Evolutionary conservation across 2,113 vertebrate genomes (phyloP).

Genomic region (Corynorhinus townsendii): DNA sequence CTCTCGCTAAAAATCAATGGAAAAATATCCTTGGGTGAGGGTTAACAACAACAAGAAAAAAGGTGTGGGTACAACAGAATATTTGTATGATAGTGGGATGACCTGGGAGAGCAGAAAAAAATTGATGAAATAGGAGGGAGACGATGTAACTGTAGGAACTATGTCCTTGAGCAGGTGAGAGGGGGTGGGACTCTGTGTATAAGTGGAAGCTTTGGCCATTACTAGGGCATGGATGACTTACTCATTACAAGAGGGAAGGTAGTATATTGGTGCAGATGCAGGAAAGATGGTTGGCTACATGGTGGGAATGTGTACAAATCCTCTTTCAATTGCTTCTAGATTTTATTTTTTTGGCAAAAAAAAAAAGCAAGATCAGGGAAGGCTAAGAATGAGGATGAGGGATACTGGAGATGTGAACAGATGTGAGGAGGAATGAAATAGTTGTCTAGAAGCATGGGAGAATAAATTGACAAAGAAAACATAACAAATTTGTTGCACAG

Average conservation of each 20-base stretch:
- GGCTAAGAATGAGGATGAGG: background rate
- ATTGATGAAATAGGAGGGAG: background rate
- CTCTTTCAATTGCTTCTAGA: background rate
- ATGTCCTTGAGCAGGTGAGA: background rate
- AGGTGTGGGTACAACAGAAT: background rate
- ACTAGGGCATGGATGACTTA: background rate
- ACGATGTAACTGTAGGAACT: background rate
- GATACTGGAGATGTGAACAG: background rate
- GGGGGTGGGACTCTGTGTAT: background rate
- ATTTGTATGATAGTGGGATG: background rate
- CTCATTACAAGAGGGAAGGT: background rate
- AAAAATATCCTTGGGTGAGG: no score
- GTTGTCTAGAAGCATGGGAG: background rate
- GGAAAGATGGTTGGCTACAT: background rate
- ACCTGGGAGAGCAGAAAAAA: background rate
- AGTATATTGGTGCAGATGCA: background rate
- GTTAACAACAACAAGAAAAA: no score
- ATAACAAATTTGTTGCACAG: background rate
- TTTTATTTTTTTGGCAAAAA: background rate
- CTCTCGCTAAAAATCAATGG: no score
- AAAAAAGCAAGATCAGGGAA: background rate
- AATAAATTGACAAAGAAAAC: background rate
- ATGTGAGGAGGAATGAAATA: background rate
- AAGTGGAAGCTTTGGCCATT: background rate
- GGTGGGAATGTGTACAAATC: background rate